These are phyloP conservation scores for Arctocebus calabarensis DNA, from an alignment of 2,797 vertebrate species.

Conservation along the genomic window DNA sequence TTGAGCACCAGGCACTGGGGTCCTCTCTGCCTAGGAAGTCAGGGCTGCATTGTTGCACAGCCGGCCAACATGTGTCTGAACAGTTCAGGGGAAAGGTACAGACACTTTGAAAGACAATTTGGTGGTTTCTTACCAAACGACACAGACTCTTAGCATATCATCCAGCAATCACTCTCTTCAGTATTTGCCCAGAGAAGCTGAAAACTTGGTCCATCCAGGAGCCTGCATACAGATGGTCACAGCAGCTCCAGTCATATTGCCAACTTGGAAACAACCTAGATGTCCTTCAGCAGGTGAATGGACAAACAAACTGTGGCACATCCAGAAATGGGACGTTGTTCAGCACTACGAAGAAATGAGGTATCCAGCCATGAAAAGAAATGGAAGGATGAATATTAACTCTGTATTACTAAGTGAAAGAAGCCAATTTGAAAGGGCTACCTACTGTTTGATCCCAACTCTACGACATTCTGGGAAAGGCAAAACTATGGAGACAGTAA, in stretches of 20 bases:
- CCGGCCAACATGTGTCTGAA: neutral
- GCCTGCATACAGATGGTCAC: neutral
- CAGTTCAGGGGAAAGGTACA: neutral
- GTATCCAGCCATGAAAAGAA: neutral
- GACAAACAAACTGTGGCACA: neutral
- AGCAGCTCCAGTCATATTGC: neutral
- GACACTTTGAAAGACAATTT: neutral
- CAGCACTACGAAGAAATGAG: neutral
- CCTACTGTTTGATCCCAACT: neutral
- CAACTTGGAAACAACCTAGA: neutral
- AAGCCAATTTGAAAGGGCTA: neutral
- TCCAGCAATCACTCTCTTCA: neutral
- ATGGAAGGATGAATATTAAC: neutral
- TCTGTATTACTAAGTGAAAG: neutral
- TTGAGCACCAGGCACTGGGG: neutral
- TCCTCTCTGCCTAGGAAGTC: neutral
- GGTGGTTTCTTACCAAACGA: neutral
- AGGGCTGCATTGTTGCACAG: neutral
- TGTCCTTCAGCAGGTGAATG: neutral
- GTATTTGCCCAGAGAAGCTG: neutral
- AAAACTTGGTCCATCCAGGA: neutral
- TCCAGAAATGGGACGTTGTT: neutral
- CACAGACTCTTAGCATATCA: neutral
- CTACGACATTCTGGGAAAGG: neutral
- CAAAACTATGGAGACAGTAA: neutral